A percentile compares a stretch with the other conserved stretches of the same genome.
These are phyloP conservation scores for Heloderma charlesbogerti DNA, from an alignment of 2,113 vertebrate species.

Conservation along the genomic window DNA sequence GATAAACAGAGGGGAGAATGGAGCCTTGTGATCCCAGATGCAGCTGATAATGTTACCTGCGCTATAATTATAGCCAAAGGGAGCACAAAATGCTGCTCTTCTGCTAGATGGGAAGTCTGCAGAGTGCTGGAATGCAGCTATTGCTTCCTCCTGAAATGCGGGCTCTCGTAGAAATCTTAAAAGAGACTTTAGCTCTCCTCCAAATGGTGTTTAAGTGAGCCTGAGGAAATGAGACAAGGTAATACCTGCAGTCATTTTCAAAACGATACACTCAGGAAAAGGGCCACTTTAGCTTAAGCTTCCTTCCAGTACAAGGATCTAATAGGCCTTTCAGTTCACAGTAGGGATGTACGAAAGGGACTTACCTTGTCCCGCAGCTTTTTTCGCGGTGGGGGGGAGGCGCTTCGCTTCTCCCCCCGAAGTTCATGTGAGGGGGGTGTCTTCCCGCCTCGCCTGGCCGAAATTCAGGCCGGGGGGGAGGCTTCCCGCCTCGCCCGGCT, in stretches of 20 bases:
- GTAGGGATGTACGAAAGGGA: too few relatives aligned
- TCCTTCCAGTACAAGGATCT: conserved; percentile 54
- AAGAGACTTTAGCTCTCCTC: conserved; percentile 46
- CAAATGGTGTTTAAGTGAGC: conserved; percentile 52
- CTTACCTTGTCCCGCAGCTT: too few relatives aligned
- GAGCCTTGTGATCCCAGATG: not conserved
- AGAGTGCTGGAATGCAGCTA: fast-evolving
- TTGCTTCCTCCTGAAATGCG: not conserved
- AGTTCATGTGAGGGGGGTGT: too few relatives aligned
- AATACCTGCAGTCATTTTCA: conserved; percentile 51
- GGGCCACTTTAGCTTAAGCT: conserved; percentile 42
- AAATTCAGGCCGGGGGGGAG: too few relatives aligned
- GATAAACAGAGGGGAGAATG: not conserved
- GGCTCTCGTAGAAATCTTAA: conserved; percentile 57
- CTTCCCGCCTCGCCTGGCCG: too few relatives aligned
- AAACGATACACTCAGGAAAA: conserved; percentile 45
- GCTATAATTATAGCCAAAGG: not conserved
- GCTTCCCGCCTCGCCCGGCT: too few relatives aligned
- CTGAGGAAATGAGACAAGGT: conserved; percentile 65
- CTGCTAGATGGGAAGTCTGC: fast-evolving
- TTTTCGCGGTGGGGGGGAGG: too few relatives aligned
- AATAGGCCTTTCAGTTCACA: conserved; percentile 64
- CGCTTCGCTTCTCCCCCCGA: too few relatives aligned
- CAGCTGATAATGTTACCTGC: not conserved
- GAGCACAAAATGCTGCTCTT: fast-evolving